Evolutionary conservation across 2,888 invertebrate genomes (phyloP).

Genomic region (Apodemia hepburni): DNA sequence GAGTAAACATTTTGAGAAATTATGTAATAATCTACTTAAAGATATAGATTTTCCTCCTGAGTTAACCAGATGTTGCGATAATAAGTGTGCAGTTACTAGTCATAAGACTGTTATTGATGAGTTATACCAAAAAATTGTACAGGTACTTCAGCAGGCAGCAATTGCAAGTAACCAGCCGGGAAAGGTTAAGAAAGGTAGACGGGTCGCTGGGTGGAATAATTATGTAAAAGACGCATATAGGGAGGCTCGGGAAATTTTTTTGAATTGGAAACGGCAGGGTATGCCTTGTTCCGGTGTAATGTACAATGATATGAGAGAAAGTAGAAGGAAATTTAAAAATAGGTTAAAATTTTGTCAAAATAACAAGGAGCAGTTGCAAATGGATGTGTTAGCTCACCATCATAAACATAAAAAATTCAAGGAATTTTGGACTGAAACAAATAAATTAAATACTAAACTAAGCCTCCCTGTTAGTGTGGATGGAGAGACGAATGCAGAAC

Average conservation of each 20-base stretch:
- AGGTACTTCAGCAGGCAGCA: not conserved
- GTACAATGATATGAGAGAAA: not conserved
- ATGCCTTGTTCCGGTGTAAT: not conserved
- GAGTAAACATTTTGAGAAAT: too few species aligned
- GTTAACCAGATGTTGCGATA: too few species aligned
- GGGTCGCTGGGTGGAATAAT: not conserved
- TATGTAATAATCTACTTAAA: too few species aligned
- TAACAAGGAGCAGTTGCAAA: too few species aligned
- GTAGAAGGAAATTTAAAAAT: not conserved
- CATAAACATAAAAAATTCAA: too few species aligned
- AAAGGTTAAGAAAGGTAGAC: not conserved
- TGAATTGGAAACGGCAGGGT: not conserved
- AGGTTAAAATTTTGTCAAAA: not conserved
- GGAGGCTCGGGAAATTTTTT: not conserved
- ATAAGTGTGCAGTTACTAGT: too few species aligned
- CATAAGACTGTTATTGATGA: not conserved
- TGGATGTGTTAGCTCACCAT: too few species aligned
- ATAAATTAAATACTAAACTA: too few species aligned
- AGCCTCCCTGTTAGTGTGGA: too few species aligned
- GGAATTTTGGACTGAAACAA: too few species aligned
- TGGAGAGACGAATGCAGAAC: too few species aligned
- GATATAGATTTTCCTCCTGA: too few species aligned
- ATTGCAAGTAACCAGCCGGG: not conserved
- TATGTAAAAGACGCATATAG: not conserved
- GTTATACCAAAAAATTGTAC: not conserved